A percentile compares a stretch with the other conserved stretches of the same genome.
Conservation (phyloP, 2,113 vertebrate genomes). For the Chaenogobius annularis region DNA sequence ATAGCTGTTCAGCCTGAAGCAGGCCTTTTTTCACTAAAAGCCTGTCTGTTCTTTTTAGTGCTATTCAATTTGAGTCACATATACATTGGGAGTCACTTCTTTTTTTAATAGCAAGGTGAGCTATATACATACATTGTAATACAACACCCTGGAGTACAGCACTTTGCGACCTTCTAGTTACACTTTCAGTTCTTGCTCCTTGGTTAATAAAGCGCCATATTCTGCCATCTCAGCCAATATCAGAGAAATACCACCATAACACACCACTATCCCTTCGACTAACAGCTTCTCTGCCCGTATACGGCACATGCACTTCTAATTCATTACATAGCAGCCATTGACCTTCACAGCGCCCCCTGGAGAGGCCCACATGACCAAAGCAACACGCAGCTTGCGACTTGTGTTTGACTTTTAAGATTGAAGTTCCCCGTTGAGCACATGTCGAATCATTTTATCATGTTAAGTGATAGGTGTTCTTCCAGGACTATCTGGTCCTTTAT, state of each 20-base stretch:
- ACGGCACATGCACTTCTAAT: constrained; percentile 2
- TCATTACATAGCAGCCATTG: constrained; percentile 10
- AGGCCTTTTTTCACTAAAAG: constrained; percentile 19
- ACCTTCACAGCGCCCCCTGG: constrained; percentile 18
- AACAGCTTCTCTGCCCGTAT: constrained; percentile 31
- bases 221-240: constrained; percentile 37
- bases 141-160: constrained; percentile 28
- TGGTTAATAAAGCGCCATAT: constrained; percentile 24
- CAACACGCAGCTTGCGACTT: constrained; percentile 5
- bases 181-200: constrained; percentile 35
- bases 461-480: constrained; percentile 8
- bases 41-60: constrained; percentile 21
- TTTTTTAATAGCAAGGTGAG: constrained; percentile 47
- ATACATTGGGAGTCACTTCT: constrained; percentile 23
- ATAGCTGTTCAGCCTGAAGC: constrained; percentile 1
- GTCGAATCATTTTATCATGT: constrained; percentile 15
- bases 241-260: constrained; percentile 37
- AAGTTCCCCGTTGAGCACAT: constrained; percentile 21
- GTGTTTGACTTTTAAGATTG: constrained; percentile 24
- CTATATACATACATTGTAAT: constrained; percentile 33
- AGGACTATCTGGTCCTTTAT: constrained; percentile 12
- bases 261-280: constrained; percentile 20
- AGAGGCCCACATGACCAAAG: constrained; percentile 14
- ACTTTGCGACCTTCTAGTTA: constrained; percentile 51
- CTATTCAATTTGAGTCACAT: constrained; percentile 25